Base-by-base conservation (phyloP, 2,113 vertebrate species). In the Salvelinus alpinus region DNA sequence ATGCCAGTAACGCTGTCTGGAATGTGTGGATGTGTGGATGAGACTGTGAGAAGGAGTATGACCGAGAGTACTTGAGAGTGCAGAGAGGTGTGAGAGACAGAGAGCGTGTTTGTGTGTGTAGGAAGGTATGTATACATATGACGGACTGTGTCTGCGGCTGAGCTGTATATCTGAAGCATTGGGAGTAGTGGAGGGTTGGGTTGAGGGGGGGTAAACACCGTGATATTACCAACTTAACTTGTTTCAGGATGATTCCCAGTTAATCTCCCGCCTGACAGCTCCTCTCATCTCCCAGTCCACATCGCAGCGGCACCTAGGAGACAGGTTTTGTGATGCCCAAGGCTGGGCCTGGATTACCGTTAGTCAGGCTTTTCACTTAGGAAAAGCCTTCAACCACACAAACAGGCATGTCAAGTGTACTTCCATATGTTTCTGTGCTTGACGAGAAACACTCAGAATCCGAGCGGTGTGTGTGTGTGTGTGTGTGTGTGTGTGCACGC, bases 201-300 rank as follows among this genome's bases (percentile, higher is more conserved):
- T 67, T 31, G 62, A 20, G 44, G 38, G 44, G 38, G 38, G 68
- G 51, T 68, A 71, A 80, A 51, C 67, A 76, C 74, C 73, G 64
- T 24, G 11, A 11, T 9, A 44, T 44, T 44, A 84, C 66, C 67
- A 64, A 76, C 75, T 71, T 38, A 70, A 80, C 62, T 79, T 70
- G 48, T 75, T 80, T 80, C 48, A 74, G 77, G 80, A 69, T 65
- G 74, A 83, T 75, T 78, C 64, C 13, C 64, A 84, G 76, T 78
- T 84, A 85, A 88, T 88, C 78, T 87, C 29, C 22, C 68, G 72
- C 72, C 80, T 86, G 86, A 90, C 87, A 90, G 80, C 65, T 88
- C 64, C 82, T 86, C 79, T 91, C 84, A 82, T 84, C 77, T 65
- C 24, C 70, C 27, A 31, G 71, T 70, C 82, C 78, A 69, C 77